phyloP scores from a whole-genome alignment of 2,888 invertebrate species.

The Watsonalla cultraria region DNA sequence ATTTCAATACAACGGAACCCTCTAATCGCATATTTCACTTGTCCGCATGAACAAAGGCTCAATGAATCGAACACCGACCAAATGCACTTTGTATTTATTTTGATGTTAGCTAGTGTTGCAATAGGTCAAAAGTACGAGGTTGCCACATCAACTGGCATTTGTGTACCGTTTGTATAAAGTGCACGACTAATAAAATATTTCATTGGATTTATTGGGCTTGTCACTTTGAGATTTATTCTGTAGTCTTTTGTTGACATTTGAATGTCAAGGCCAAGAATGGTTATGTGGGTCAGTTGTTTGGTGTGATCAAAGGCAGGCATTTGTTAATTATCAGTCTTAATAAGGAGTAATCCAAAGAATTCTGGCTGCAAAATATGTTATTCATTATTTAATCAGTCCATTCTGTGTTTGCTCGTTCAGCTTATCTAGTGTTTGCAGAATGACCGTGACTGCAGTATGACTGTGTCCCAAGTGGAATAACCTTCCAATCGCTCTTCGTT shows the following conservation, averaged over 20 bases:
- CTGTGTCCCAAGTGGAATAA: too few relatives aligned
- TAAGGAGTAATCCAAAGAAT: too few relatives aligned
- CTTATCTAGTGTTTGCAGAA: too few relatives aligned
- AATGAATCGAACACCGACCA: not conserved
- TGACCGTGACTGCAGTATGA: too few relatives aligned
- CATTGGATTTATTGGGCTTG: not conserved
- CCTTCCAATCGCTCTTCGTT: too few relatives aligned
- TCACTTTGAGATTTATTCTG: not conserved
- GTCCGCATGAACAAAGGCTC: not conserved
- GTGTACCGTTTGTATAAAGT: slow-evolving; percentile 5
- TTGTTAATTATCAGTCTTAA: too few relatives aligned
- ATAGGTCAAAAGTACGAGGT: slow-evolving; percentile 33
- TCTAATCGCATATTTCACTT: not conserved
- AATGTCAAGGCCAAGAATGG: not conserved
- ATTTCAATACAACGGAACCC: too few relatives aligned
- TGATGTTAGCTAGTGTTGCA: slow-evolving; percentile 14
- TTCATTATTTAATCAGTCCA: too few relatives aligned
- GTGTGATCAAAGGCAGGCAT: too few relatives aligned
- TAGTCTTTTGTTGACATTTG: not conserved
- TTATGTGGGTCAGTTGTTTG: not conserved
- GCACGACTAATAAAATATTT: not conserved
- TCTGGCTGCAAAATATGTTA: too few relatives aligned
- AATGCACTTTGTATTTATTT: too few relatives aligned
- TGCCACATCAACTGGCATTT: slow-evolving; percentile 22
- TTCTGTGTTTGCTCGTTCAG: too few relatives aligned